Evolutionary conservation across 2,888 invertebrate species (phyloP).

Genomic region (Epistrophe grossulariae): DNA sequence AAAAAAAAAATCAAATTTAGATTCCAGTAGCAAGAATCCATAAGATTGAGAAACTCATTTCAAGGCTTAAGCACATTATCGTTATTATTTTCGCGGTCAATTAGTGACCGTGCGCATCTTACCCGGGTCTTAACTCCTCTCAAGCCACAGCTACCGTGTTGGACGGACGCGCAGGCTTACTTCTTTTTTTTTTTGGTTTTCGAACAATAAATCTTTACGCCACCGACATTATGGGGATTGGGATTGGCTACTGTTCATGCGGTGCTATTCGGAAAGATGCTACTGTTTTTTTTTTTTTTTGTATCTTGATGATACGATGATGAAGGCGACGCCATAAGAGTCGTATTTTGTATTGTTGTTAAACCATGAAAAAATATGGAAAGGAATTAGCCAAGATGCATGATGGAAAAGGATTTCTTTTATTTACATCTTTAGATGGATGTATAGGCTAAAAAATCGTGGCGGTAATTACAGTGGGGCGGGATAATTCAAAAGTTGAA

Average conservation of each 20-base stretch:
- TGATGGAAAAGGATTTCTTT: conserved; percentile 54
- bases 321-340: conserved; percentile 2
- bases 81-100: conserved; percentile 76
- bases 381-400: conserved; percentile 19
- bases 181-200: conserved; percentile 40
- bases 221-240: conserved; percentile 67
- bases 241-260: conserved; percentile 73
- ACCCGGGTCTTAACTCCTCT: not conserved
- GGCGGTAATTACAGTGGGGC: not conserved
- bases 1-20: conserved; percentile 57
- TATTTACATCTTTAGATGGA: conserved; percentile 77
- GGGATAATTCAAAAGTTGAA: not conserved
- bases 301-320: conserved; percentile 5
- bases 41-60: conserved; percentile 75
- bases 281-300: conserved; percentile 35
- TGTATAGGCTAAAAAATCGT: conserved; percentile 61
- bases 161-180: conserved; percentile 15
- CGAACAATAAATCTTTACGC: conserved; percentile 71
- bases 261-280: conserved; percentile 64
- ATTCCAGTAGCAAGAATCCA: conserved; percentile 73
- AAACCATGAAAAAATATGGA: conserved; percentile 35
- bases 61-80: conserved; percentile 75
- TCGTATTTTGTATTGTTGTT: conserved; percentile 64
- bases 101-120: conserved; percentile 71
- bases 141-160: conserved; percentile 13